These are phyloP conservation scores for Rostratula benghalensis DNA, from an alignment of 2,113 vertebrate genomes.

Conservation along the genomic window DNA sequence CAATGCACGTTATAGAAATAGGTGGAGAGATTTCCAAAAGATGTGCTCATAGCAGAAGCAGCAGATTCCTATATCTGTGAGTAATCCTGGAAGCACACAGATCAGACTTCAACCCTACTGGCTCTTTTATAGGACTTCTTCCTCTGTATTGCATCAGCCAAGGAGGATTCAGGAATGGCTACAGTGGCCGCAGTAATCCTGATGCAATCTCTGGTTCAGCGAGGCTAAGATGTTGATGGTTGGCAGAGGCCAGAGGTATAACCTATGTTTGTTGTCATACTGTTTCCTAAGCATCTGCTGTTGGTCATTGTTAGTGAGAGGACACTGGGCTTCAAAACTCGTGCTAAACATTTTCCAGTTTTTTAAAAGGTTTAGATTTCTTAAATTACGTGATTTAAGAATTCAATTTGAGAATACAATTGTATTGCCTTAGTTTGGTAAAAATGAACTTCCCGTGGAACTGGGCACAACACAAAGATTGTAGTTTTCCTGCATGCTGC, in stretches of 20 bases:
- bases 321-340: background rate
- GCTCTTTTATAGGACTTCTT: background rate
- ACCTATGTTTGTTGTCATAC: background rate
- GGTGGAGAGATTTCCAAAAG: background rate
- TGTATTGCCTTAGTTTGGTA: background rate
- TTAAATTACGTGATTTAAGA: background rate
- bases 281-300: background rate
- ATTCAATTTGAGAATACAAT: too few species aligned
- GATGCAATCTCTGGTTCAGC: background rate
- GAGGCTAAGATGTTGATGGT: background rate
- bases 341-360: background rate
- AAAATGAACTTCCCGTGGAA: background rate
- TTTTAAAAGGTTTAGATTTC: background rate
- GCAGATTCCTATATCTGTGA: background rate
- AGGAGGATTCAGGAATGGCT: background rate
- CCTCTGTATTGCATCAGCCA: background rate
- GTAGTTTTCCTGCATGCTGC: background rate
- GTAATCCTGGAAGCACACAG: background rate
- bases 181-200: background rate
- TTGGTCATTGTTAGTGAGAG: background rate
- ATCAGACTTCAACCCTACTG: background rate
- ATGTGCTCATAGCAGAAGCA: background rate
- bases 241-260: background rate
- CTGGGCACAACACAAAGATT: background rate
- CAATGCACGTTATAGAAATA: background rate